A percentile compares a stretch with the other conserved stretches of the same genome.
phyloP scores from a whole-genome alignment of 2,888 invertebrate species.

The Liodrosophila aerea region DNA sequence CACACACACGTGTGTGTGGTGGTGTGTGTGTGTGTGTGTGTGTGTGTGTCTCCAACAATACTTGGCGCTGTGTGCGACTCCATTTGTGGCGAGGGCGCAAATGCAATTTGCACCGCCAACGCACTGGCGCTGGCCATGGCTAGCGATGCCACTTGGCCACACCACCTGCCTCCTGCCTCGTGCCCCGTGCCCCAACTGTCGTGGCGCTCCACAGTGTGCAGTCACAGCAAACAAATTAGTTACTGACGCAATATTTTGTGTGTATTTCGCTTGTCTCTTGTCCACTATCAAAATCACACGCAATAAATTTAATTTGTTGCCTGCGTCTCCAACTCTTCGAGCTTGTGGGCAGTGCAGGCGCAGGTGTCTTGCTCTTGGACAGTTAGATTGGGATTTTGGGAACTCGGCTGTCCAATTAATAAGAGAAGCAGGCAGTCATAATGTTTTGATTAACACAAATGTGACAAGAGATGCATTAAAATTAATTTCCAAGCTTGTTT shows the following conservation, averaged over 20 bases:
- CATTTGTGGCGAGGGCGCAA: conserved; percentile 45
- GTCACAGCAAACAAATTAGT: conserved; percentile 64
- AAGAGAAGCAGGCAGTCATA: conserved; percentile 73
- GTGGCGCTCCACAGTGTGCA: background rate
- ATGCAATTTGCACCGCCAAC: conserved; percentile 69
- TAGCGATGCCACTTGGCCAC: background rate
- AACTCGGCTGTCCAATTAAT: conserved; percentile 63
- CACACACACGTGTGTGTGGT: too few relatives aligned
- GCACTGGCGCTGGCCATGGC: conserved; percentile 13
- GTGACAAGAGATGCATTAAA: conserved; percentile 72
- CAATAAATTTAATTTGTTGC: conserved; percentile 68
- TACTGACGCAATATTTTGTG: conserved; percentile 73
- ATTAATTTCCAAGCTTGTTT: conserved; percentile 66
- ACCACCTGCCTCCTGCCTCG: background rate
- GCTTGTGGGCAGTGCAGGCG: conserved; percentile 1
- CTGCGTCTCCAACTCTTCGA: background rate
- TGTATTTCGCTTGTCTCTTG: conserved; percentile 51
- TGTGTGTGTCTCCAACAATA: conserved; percentile 40
- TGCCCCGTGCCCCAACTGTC: background rate
- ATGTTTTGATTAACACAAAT: conserved; percentile 75
- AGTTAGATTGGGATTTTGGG: conserved; percentile 8
- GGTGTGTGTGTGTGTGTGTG: too few relatives aligned
- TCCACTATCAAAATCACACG: conserved; percentile 74
- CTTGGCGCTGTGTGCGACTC: too few relatives aligned
- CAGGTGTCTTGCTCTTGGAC: conserved; percentile 28